Percentiles rank a stretch among this genome's conserved stretches.
Evolutionary conservation across 2,113 vertebrate species (phyloP).

Genomic region (Petrocephalus microphthalmus): DNA sequence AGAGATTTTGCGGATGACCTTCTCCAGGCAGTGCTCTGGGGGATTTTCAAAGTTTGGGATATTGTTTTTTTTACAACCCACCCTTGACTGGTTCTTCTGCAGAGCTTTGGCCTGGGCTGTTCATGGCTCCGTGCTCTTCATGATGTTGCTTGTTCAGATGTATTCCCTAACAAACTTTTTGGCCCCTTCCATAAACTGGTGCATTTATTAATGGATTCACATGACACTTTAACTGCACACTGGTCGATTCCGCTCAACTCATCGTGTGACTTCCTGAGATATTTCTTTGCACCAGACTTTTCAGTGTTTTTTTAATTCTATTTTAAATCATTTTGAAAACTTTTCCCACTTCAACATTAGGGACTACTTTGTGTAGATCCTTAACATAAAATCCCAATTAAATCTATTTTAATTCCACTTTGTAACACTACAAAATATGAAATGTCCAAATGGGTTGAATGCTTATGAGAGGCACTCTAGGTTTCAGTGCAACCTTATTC

Average conservation of each 20-base stretch:
- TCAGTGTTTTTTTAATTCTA: neutral
- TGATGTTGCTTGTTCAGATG: neutral
- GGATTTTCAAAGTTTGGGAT: neutral
- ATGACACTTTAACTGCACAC: neutral
- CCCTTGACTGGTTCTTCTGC: neutral
- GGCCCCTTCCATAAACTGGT: neutral
- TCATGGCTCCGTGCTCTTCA: neutral
- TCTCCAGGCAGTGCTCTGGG: neutral
- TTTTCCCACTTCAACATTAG: neutral
- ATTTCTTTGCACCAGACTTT: neutral
- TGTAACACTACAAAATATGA: neutral
- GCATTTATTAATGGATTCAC: neutral
- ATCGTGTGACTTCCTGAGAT: neutral
- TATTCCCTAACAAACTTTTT: neutral
- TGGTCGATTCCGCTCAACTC: neutral
- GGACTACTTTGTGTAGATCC: neutral
- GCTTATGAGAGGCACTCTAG: neutral
- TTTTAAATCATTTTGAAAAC: neutral
- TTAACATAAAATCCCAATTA: neutral
- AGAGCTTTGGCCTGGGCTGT: neutral
- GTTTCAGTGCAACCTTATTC: neutral
- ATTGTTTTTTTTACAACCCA: neutral
- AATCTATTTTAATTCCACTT: neutral
- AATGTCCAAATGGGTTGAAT: neutral
- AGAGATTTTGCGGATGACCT: neutral